Percentiles rank a stretch among this genome's conserved stretches.
phyloP scores from a whole-genome alignment of 1,140 invertebrate species.

The Arion vulgaris region DNA sequence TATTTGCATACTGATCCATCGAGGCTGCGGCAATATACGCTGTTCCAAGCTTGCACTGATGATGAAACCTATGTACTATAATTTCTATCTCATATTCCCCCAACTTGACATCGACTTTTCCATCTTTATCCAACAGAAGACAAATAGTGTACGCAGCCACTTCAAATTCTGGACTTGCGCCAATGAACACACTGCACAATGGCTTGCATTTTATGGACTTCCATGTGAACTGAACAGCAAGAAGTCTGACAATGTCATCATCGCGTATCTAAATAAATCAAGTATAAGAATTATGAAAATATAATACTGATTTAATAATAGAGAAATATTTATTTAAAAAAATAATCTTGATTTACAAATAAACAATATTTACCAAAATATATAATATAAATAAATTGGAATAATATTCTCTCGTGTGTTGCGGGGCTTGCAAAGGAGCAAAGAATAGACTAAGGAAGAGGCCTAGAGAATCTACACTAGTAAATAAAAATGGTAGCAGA shows the following conservation, averaged over 20 bases:
- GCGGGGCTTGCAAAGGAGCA: too few relatives aligned
- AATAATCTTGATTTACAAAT: too few relatives aligned
- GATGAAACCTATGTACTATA: conserved; percentile 57
- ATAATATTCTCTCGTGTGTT: too few relatives aligned
- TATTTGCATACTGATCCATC: conserved; percentile 41
- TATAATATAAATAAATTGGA: too few relatives aligned
- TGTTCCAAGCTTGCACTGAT: conserved; percentile 55
- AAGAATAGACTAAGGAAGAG: too few relatives aligned
- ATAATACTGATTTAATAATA: background rate
- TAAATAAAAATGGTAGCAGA: too few relatives aligned
- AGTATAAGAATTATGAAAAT: background rate
- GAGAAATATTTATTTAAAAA: background rate
- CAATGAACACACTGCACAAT: conserved; percentile 79
- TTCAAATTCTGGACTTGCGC: conserved; percentile 93
- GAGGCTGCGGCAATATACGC: conserved; percentile 63
- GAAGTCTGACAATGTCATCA: conserved; percentile 63
- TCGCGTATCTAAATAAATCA: conserved; percentile 57
- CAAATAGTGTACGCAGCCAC: conserved; percentile 86
- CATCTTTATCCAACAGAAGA: conserved; percentile 58
- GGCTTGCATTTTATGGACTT: conserved; percentile 63
- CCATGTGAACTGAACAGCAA: conserved; percentile 70
- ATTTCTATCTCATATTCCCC: conserved; percentile 69
- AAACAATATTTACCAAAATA: too few relatives aligned
- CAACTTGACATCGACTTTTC: conserved; percentile 55
- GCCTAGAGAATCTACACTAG: too few relatives aligned